These are phyloP conservation scores for Pachypeltis micranthus DNA, from an alignment of 1,140 invertebrate species.

Conservation along the genomic window DNA sequence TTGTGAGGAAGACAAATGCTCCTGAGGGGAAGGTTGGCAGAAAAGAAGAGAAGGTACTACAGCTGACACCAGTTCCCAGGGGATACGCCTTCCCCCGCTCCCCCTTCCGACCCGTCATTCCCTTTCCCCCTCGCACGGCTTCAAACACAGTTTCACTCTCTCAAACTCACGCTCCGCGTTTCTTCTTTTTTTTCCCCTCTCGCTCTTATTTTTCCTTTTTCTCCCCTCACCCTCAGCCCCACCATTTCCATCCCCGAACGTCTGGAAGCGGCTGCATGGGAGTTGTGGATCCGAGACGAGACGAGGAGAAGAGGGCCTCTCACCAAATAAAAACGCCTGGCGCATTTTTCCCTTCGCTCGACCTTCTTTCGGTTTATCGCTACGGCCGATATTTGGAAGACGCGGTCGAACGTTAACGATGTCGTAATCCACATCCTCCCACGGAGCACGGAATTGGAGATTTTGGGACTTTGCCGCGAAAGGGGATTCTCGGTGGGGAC, in stretches of 20 bases:
- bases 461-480: too few species aligned
- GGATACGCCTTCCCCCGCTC: slow-evolving; percentile 3
- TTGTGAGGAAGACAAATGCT: slow-evolving; percentile 26
- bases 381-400: too few species aligned
- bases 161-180: slow-evolving; percentile 1
- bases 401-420: too few species aligned
- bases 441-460: too few species aligned
- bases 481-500: too few species aligned
- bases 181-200: slow-evolving; percentile 4
- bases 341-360: neutral
- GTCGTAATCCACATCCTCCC: too few species aligned
- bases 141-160: neutral
- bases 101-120: neutral
- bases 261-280: too few species aligned
- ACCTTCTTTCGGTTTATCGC: too few species aligned
- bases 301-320: slow-evolving; percentile 12
- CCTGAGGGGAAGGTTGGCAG: slow-evolving; percentile 17
- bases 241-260: neutral
- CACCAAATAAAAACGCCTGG: neutral
- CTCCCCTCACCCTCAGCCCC: slow-evolving; percentile 7
- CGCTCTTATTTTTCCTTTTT: slow-evolving; percentile 5
- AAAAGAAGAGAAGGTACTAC: slow-evolving; percentile 19
- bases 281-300: too few species aligned
- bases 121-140: neutral
- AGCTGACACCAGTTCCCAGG: slow-evolving; percentile 16